Conservation (phyloP, 2,888 invertebrate genomes). For the Unio delphinus region DNA sequence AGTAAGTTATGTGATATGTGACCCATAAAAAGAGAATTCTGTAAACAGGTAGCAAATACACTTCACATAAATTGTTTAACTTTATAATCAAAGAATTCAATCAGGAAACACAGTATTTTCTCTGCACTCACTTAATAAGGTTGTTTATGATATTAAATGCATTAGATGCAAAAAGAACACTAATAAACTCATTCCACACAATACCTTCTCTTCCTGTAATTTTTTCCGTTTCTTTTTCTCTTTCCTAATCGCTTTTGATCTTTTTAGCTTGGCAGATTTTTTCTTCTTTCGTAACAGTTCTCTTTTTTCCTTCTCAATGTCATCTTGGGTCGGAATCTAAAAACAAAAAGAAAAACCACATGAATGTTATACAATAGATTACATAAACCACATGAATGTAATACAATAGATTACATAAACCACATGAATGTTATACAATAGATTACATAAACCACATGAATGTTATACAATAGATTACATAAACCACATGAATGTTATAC, state of each 20-base stretch:
- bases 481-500: slow-evolving; percentile 1
- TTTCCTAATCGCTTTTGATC: slow-evolving; percentile 20
- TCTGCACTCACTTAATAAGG: too few relatives aligned
- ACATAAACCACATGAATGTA: neutral
- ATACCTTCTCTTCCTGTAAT: too few relatives aligned
- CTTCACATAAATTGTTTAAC: too few relatives aligned
- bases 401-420: neutral
- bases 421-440: neutral
- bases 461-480: neutral
- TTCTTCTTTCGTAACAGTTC: slow-evolving; percentile 15
- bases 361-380: neutral
- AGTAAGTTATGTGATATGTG: too few relatives aligned
- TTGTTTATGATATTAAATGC: too few relatives aligned
- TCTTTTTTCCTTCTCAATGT: slow-evolving; percentile 19
- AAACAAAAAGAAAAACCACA: slow-evolving; percentile 2
- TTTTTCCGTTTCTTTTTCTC: slow-evolving; percentile 30
- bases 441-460: neutral
- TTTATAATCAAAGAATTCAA: too few relatives aligned
- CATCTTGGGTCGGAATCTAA: slow-evolving; percentile 32
- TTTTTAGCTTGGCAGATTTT: slow-evolving; percentile 31
- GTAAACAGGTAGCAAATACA: too few relatives aligned
- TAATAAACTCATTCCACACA: too few relatives aligned
- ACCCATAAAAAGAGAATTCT: too few relatives aligned
- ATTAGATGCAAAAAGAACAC: too few relatives aligned
- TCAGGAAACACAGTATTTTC: too few relatives aligned